phyloP scores from a whole-genome alignment of 2,113 vertebrate species.

The Varanus salvator region DNA sequence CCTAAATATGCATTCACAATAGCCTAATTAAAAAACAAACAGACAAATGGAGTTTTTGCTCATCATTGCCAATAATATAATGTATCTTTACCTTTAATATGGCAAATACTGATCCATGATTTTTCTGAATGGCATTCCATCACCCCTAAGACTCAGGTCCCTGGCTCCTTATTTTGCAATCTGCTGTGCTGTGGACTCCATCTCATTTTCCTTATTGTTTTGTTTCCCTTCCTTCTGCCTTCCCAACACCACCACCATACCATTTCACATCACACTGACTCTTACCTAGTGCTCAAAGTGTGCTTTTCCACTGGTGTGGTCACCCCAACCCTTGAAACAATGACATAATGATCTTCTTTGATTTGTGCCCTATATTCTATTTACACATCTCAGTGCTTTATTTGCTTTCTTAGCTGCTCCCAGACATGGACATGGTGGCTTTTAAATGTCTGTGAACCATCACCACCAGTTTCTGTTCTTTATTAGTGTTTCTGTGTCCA shows the following conservation, averaged over 20 bases:
- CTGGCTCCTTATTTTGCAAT: background rate
- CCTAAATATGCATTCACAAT: background rate
- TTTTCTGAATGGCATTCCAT: background rate
- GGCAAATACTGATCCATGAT: background rate
- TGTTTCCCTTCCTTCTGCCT: background rate
- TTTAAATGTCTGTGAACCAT: slow-evolving; percentile 76
- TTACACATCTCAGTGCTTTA: slow-evolving; percentile 74
- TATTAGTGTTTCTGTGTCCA: slow-evolving; percentile 51
- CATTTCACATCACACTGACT: slow-evolving; percentile 39
- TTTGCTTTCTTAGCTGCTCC: slow-evolving; percentile 81
- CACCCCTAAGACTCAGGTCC: background rate
- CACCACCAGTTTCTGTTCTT: slow-evolving; percentile 64
- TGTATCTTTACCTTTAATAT: no score
- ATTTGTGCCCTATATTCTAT: slow-evolving; percentile 73
- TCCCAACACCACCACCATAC: background rate
- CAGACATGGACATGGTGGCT: slow-evolving; percentile 75
- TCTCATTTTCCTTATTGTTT: background rate
- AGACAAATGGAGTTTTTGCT: background rate
- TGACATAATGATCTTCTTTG: slow-evolving; percentile 62
- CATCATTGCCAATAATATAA: background rate
- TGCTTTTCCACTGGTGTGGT: slow-evolving; percentile 52
- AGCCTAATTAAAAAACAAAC: no score
- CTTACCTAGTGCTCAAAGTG: slow-evolving; percentile 45
- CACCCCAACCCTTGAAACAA: slow-evolving; percentile 65
- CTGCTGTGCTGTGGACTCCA: background rate